These are phyloP conservation scores for pig (Sus scrofa) DNA, from an alignment of 2,113 vertebrate genomes.

Conservation along the genomic window DNA sequence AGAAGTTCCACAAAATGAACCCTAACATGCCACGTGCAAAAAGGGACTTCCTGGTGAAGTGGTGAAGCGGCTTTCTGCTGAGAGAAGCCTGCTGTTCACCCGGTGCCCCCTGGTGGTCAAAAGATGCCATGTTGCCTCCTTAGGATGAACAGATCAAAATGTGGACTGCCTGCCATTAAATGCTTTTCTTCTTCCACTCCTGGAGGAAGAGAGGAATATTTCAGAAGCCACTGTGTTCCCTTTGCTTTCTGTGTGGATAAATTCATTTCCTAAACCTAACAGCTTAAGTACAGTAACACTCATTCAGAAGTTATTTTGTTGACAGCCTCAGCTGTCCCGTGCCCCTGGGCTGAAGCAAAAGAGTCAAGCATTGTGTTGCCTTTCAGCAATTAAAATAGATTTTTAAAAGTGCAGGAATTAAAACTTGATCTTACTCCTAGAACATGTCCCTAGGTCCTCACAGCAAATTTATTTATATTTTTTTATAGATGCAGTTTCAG, in stretches of 20 bases:
- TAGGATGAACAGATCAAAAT: slow-evolving; percentile 25
- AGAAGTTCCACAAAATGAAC: not conserved
- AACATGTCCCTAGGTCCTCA: slow-evolving; percentile 2
- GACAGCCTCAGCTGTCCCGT: not conserved
- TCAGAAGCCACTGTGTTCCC: not conserved
- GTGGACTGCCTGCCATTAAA: not conserved
- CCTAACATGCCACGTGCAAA: slow-evolving; percentile 40
- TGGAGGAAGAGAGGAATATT: slow-evolving; percentile 13
- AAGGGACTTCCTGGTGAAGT: slow-evolving; percentile 64
- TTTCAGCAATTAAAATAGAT: slow-evolving; percentile 8
- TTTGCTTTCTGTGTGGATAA: slow-evolving; percentile 2
- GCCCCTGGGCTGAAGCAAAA: slow-evolving; percentile 34
- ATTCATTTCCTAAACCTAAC: slow-evolving; percentile 24
- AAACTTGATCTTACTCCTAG: not conserved
- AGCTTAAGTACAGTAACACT: not conserved
- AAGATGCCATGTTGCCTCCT: not conserved
- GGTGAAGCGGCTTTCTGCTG: not conserved
- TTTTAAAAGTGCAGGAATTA: slow-evolving; percentile 40
- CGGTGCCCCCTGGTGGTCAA: slow-evolving; percentile 77
- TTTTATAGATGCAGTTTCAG: not conserved
- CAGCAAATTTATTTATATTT: not conserved
- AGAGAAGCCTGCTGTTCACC: slow-evolving; percentile 30
- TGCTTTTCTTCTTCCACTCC: not conserved
- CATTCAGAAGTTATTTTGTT: slow-evolving; percentile 42
- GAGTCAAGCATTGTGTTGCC: slow-evolving; percentile 17